Base-by-base conservation (phyloP, 2,113 vertebrate species). In the Mesitornis unicolor region DNA sequence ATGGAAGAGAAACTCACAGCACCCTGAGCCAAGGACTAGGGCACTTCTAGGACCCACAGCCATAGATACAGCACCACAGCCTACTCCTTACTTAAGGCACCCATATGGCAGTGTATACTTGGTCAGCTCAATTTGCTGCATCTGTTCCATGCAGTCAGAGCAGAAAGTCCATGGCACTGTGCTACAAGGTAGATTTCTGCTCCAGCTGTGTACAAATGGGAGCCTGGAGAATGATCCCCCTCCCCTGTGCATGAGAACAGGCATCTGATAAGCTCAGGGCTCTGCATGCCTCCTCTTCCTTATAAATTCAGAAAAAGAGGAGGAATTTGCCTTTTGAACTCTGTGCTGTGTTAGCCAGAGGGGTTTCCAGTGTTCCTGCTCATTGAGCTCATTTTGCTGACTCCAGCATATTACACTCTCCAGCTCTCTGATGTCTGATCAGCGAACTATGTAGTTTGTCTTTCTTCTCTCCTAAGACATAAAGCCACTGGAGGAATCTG, bases 291-390 rank as follows among this genome's bases (percentile, higher is more conserved):
- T 76, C 35, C 33, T 15, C 14, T 85, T 83, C 35, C 57, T 84
- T n/a, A 24, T 28, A 59, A 38, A 38, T 85, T 79, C 67, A 83
- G 53, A 51, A 76, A 90, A 85, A 31, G 11, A 7, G 22, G 31
- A 76, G 28, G n/a, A 88, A 80, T 73, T 86, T 83, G 83, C n/a
- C 86, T 88, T 90, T 86, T 93, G 61, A 86, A 31, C 43, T 82
- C 75, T 40, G 42, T 47, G 35, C 43, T 80, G 42, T 26, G 28
- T 35, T 75, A 85, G 86, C 61, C 79, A 86, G 75, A 68, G 67
- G 57, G 53, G 18, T 76, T 96, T 88, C 53, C 51, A 71, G 9
- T 29, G 33, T 48, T 91, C 35, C 69, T 87, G 29, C 13, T 64
- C 56, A 71, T 16, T 89, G 70, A 78, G 68, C 48, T 75, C 16